A percentile compares a stretch with the other conserved stretches of the same genome.
Conservation (phyloP, 2,113 vertebrate genomes). For the Hemibagrus wyckioides region DNA sequence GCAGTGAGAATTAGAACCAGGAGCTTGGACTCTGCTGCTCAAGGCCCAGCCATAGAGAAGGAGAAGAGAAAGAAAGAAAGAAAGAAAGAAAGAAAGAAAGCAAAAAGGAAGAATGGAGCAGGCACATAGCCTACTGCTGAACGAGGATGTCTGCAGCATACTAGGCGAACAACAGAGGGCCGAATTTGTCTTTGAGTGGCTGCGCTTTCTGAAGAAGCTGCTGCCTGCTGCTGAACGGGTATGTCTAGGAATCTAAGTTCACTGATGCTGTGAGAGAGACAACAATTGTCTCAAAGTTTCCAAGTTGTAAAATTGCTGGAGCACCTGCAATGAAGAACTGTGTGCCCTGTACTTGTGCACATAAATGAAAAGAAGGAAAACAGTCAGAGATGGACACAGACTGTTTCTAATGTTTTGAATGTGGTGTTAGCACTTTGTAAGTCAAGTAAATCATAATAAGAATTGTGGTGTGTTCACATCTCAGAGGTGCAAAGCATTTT, state of each 20-base stretch:
- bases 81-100: neutral
- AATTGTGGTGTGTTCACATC: neutral
- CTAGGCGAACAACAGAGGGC: slow-evolving; percentile 81
- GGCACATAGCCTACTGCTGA: slow-evolving; percentile 83
- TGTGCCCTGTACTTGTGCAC: neutral
- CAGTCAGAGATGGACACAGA: neutral
- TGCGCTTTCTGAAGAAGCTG: slow-evolving; percentile 84
- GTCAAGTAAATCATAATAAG: neutral
- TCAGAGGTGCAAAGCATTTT: neutral
- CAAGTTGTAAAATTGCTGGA: neutral
- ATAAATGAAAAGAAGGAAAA: too few relatives aligned
- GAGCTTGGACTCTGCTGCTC: neutral
- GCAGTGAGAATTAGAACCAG: slow-evolving; percentile 1
- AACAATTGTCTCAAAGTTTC: slow-evolving; percentile 10
- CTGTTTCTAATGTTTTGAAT: neutral
- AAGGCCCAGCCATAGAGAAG: neutral
- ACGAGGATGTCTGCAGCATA: slow-evolving; percentile 77
- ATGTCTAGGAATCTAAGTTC: slow-evolving; percentile 46
- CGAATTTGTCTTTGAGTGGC: slow-evolving; percentile 86
- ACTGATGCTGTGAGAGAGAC: neutral
- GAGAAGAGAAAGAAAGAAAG: neutral
- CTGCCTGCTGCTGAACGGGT: slow-evolving; percentile 80
- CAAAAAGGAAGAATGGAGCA: slow-evolving; percentile 76
- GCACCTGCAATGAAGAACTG: neutral
- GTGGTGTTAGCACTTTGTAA: neutral